Base-by-base conservation (phyloP, 1,140 invertebrate genomes). In the Pristionchus pacificus region DNA sequence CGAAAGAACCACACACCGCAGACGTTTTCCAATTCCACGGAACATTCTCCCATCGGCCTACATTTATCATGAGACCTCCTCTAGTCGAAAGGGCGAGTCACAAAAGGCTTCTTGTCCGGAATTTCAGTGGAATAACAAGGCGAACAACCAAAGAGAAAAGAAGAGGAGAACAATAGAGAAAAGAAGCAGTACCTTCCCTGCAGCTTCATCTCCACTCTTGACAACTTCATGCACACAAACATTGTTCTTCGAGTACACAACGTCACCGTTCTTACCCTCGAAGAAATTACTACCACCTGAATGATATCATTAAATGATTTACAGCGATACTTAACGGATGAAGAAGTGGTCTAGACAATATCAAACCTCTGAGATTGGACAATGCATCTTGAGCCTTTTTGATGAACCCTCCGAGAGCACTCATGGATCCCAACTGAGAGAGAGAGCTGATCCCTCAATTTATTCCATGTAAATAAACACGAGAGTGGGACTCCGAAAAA, bases 151-250 rank as follows among this genome's bases (percentile, higher is more conserved):
- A n/a, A n/a, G n/a, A n/a, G n/a, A n/a, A n/a, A n/a, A 62, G 28
- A 15, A 62, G 15, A 27, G 15, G 15, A 62, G 60, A 29, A 62
- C 15, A 62, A 19, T 15, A 62, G 15, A 62, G 28, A 62, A 62
- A 62, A 62, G 27, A 15, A 29, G n/a, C 0, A 24, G 10, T 68
- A n/a, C n/a, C n/a, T 59, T 29, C 59, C 33, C 38, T 57, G 31
- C 59, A 67, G 27, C 30, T 64, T 58, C 33, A 2, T 67, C 72
- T 15, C 27, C 28, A 14, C 91, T 87, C 24, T 91, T 87, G 0
- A 90, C 90, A 59, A 92, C 91, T 1, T 93, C 92, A 87, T 97
- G 93, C 28, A 97, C 93, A 85, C 93, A 97, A 13, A 96, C 92
- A 85, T 97, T 96, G 83, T 96, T 97, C 78, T 89, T 89, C 6